phyloP scores from a whole-genome alignment of 2,113 vertebrate genomes.

The Tachycineta bicolor region DNA sequence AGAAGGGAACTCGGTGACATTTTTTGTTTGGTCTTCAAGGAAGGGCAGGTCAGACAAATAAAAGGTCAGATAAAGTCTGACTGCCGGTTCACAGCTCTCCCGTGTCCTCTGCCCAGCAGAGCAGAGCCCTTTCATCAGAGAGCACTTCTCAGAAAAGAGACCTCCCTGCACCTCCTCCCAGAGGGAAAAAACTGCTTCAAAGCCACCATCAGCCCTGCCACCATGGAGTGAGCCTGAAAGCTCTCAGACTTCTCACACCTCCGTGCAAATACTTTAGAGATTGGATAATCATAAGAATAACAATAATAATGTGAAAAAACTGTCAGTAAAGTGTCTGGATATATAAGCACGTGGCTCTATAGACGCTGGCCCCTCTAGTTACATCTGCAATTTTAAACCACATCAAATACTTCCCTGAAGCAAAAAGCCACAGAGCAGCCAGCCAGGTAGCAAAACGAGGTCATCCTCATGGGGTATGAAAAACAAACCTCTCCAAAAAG shows the following conservation, averaged over 20 bases:
- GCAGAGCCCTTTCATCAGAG: neutral
- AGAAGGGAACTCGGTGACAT: neutral
- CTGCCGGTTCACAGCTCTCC: neutral
- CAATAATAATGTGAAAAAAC: neutral
- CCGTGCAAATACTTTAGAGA: neutral
- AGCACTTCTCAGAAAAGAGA: neutral
- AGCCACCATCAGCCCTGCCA: neutral
- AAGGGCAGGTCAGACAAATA: neutral
- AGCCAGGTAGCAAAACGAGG: neutral
- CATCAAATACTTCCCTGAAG: neutral
- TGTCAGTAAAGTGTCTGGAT: neutral
- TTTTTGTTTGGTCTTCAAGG: neutral
- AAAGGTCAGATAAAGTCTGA: slow-evolving; percentile 28
- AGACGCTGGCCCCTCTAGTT: neutral
- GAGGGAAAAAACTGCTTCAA: neutral
- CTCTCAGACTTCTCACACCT: neutral
- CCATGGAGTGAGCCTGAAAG: neutral
- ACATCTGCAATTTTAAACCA: neutral
- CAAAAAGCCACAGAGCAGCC: neutral
- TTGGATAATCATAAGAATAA: neutral
- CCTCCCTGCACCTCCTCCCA: neutral
- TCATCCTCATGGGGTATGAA: accelerated
- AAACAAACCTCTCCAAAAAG: neutral
- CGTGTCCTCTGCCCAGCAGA: neutral
- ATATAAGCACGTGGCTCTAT: neutral